Evolutionary conservation across 1,140 invertebrate species (phyloP).

Genomic region (Apis laboriosa): DNA sequence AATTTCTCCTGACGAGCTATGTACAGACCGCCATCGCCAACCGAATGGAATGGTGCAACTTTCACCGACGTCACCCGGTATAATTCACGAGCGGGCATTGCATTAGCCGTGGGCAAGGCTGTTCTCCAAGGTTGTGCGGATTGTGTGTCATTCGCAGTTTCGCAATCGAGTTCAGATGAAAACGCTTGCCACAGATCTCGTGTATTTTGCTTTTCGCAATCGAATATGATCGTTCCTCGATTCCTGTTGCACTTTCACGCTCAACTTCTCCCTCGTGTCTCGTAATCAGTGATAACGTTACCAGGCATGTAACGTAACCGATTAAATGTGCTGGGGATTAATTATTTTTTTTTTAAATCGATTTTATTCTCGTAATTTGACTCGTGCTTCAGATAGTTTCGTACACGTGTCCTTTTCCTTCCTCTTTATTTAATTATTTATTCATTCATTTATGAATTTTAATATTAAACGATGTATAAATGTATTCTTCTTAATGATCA

Average conservation of each 20-base stretch:
- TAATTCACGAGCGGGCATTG: conserved; percentile 45
- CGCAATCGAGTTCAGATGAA: conserved; percentile 51
- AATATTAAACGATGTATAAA: no score
- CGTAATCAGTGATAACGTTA: background rate
- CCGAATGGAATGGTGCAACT: background rate
- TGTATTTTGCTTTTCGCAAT: conserved; percentile 14
- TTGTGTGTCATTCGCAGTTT: conserved; percentile 63
- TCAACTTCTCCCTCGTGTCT: background rate
- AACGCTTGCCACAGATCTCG: background rate
- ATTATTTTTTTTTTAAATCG: background rate
- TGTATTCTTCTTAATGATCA: no score
- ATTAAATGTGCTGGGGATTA: rapidly evolving
- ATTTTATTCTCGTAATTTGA: background rate
- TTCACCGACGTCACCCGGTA: conserved; percentile 47
- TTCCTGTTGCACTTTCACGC: conserved; percentile 16
- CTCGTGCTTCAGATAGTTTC: no score
- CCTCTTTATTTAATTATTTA: no score
- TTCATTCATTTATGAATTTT: no score
- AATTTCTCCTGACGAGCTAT: no score
- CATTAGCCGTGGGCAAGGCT: conserved; percentile 67
- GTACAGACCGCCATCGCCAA: no score
- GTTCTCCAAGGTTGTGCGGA: conserved; percentile 63
- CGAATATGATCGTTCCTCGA: background rate
- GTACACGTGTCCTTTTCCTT: no score
- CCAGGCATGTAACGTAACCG: background rate